phyloP scores from a whole-genome alignment of 1,140 invertebrate genomes.

The Hylaeus volcanicus region DNA sequence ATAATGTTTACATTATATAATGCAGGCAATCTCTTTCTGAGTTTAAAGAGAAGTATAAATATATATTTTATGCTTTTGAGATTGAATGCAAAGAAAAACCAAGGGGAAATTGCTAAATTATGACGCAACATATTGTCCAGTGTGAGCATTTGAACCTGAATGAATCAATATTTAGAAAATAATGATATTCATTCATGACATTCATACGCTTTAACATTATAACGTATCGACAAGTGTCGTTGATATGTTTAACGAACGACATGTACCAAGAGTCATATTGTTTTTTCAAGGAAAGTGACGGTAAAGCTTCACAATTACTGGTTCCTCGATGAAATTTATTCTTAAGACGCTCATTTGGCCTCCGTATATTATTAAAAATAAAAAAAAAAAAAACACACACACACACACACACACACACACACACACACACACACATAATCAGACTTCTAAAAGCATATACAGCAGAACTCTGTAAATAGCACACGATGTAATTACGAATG shows the following conservation, averaged over 20 bases:
- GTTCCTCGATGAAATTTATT: slow-evolving; percentile 6
- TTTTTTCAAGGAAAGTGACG: background rate
- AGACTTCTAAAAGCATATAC: slow-evolving; percentile 7
- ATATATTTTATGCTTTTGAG: slow-evolving; percentile 6
- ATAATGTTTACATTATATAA: background rate
- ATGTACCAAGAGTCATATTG: background rate
- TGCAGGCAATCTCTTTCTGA: slow-evolving; percentile 6
- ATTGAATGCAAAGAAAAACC: background rate
- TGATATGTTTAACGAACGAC: background rate
- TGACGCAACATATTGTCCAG: background rate
- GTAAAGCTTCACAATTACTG: background rate
- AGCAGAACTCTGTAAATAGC: slow-evolving; percentile 53
- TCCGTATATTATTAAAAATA: slow-evolving; percentile 19
- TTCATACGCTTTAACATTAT: background rate
- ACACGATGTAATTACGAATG: slow-evolving; percentile 45
- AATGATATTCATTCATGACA: background rate
- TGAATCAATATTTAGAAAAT: background rate
- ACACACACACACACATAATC: background rate
- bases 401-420: too few species aligned
- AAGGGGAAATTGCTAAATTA: too few species aligned
- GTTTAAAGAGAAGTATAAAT: slow-evolving; percentile 8
- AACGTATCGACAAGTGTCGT: background rate
- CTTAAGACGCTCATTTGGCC: slow-evolving; percentile 68
- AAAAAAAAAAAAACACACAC: too few species aligned
- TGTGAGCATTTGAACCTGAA: slow-evolving; percentile 4